These are phyloP conservation scores for Oasisia sp. DNA, from an alignment of 2,888 invertebrate genomes.

Conservation along the genomic window DNA sequence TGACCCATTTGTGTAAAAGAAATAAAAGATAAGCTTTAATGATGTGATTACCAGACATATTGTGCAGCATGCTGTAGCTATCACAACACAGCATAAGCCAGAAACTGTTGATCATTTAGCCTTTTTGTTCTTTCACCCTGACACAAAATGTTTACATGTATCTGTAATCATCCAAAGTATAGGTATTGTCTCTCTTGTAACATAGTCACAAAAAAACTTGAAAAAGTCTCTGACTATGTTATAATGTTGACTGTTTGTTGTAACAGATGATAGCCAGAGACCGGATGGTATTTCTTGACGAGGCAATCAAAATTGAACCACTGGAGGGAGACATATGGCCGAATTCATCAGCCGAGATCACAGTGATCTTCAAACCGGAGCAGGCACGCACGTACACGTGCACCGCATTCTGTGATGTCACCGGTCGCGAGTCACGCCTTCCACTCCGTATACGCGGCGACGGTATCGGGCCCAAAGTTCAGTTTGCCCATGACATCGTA, in stretches of 20 bases:
- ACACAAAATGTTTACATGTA: not conserved
- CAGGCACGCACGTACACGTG: slow-evolving; percentile 61
- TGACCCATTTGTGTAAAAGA: not conserved
- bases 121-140: not conserved
- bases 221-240: not conserved
- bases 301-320: slow-evolving; percentile 63
- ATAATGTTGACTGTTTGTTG: not conserved
- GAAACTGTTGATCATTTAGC: not conserved
- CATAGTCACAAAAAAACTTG: not conserved
- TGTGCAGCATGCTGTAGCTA: not conserved
- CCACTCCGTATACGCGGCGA: slow-evolving; percentile 63
- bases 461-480: slow-evolving; percentile 64
- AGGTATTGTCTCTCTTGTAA: not conserved
- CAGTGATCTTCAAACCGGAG: slow-evolving; percentile 62
- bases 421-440: slow-evolving; percentile 63
- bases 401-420: slow-evolving; percentile 65
- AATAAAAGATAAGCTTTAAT: not conserved
- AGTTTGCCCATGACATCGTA: slow-evolving; percentile 62
- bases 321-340: slow-evolving; percentile 66
- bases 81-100: not conserved
- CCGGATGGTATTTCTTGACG: slow-evolving; percentile 61
- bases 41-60: not conserved
- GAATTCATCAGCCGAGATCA: slow-evolving; percentile 61
- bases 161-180: not conserved
- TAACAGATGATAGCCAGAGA: slow-evolving; percentile 39